Base-by-base conservation (phyloP, 2,888 invertebrate species). In the Venusia cambrica region DNA sequence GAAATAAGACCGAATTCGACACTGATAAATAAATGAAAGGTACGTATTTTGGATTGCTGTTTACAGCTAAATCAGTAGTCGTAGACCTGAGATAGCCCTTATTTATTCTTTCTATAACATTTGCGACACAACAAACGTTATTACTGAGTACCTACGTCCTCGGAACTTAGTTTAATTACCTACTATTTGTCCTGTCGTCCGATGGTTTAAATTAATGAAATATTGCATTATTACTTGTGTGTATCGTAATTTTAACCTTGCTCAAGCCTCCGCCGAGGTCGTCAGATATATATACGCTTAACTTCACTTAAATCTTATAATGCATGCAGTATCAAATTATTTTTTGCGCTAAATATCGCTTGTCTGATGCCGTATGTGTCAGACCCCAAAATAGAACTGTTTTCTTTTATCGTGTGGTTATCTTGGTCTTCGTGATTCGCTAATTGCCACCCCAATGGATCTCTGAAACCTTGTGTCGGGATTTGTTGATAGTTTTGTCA, bases 1-100 rank as follows among this genome's bases (percentile, higher is more conserved):
- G 45, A 53, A 57, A 57, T 54, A 48, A 41, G 48, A 52, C 48
- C 54, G 48, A 47, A 60, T 59, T 62, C 55, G 50, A 51, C 56
- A 59, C 51, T 62, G 61, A 52, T 62, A 60, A 57, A 63, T 81
- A 74, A 68, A 83, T 80, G 83, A 71, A 81, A 68, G 63, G 83
- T 83, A 71, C 57, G 80, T 77, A 70, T 68, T 62, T 48, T 38
- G 47, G 22, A 35, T 53, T 45, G 45, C 13, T 28, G 46, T 60
- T 54, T 54, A 37, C 20, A 35, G 22, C 5, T 43, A 22, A 37
- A 34, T 18, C 11, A 29, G 24, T 29, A 24, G 7, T 27, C 28
- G 6, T 8, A 27, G 9, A 18, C 21, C 10, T 37, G 5, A 33
- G 27, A 29, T 28, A 29, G 12, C 20, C 16, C 18, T 19, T 32